Evolutionary conservation across 1,140 invertebrate species (phyloP).

Genomic region (Odontomachus brunneus): DNA sequence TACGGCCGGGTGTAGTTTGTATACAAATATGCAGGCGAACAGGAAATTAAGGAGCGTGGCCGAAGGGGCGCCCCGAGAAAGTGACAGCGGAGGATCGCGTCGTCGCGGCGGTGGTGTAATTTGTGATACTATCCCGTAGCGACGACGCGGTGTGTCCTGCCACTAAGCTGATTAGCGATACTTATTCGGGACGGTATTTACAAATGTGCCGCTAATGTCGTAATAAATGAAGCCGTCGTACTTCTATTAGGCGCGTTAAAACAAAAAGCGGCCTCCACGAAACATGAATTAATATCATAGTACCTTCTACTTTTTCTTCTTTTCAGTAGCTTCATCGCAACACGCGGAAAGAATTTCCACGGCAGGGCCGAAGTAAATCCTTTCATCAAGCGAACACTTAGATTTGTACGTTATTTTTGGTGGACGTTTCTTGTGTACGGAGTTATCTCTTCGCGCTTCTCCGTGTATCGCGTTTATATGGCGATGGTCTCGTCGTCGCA

Average conservation of each 20-base stretch:
- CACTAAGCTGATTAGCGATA: conserved; percentile 52
- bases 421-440: not conserved
- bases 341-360: no score
- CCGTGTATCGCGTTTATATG: not conserved
- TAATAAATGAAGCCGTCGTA: not conserved
- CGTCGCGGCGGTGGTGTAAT: conserved; percentile 16
- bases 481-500: conserved; percentile 19
- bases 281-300: not conserved
- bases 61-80: conserved; percentile 33
- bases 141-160: not conserved
- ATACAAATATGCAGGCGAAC: conserved; percentile 69
- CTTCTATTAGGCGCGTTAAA: not conserved
- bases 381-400: no score
- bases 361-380: no score
- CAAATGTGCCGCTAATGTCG: conserved; percentile 8
- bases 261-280: no score
- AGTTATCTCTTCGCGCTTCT: not conserved
- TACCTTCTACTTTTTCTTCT: not conserved
- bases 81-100: conserved; percentile 26
- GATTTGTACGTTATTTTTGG: not conserved
- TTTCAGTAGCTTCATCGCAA: no score
- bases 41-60: conserved; percentile 74
- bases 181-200: conserved; percentile 35
- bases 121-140: conserved; percentile 27
- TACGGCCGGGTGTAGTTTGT: conserved; percentile 51